phyloP scores from a whole-genome alignment of 2,113 vertebrate species.

The Pardalotus punctatus region DNA sequence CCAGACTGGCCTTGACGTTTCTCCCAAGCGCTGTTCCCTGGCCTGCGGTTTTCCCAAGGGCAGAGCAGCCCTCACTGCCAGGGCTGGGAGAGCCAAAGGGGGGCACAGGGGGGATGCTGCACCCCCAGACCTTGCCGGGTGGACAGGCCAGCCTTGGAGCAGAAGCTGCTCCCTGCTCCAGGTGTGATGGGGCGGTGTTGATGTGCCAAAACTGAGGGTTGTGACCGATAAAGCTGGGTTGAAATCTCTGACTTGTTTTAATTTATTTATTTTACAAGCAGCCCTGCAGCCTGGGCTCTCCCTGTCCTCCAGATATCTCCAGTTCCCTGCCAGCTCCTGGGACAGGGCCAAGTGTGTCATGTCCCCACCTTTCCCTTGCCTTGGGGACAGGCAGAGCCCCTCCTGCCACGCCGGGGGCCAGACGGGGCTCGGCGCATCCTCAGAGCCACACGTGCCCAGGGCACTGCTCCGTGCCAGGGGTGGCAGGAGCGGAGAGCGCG shows the following conservation, averaged over 20 bases:
- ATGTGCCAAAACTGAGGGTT: neutral
- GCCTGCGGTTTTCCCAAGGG: neutral
- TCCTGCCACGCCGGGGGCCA: neutral
- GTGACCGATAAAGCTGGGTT: neutral
- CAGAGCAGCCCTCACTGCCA: neutral
- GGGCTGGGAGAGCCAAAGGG: neutral
- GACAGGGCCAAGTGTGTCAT: neutral
- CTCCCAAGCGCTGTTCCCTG: neutral
- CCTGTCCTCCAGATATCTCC: neutral
- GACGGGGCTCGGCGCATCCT: neutral
- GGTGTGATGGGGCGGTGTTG: rapidly evolving
- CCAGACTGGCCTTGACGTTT: neutral
- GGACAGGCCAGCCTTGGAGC: rapidly evolving
- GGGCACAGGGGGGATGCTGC: neutral
- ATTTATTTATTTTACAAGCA: neutral
- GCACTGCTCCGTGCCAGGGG: neutral
- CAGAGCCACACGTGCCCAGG: neutral
- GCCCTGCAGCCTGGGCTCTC: neutral
- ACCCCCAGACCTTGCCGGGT: neutral
- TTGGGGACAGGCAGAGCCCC: neutral
- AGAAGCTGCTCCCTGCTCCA: neutral
- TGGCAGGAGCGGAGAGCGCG: rapidly evolving
- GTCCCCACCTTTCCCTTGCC: constrained; percentile 5
- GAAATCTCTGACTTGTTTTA: neutral
- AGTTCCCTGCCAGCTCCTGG: neutral